These are phyloP conservation scores for Chirona hameri DNA, from an alignment of 2,888 invertebrate species.

Conservation along the genomic window DNA sequence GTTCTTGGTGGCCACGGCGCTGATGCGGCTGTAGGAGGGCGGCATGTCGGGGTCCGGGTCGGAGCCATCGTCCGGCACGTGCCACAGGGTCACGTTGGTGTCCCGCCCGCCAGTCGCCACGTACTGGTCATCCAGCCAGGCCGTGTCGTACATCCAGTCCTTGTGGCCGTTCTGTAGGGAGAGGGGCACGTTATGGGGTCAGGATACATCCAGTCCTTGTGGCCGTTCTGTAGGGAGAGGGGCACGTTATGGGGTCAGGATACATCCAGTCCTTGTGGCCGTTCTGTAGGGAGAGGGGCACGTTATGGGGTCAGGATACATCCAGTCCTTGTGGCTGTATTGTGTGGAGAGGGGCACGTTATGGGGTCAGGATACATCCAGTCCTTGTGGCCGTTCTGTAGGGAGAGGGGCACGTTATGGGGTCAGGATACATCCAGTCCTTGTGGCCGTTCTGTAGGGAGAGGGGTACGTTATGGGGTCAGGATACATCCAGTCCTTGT, in stretches of 20 bases:
- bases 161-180: slow-evolving; percentile 64
- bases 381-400: slow-evolving; percentile 73
- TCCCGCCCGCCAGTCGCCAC: slow-evolving; percentile 90
- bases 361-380: slow-evolving; percentile 60
- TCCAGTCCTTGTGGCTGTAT: slow-evolving; percentile 85
- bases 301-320: slow-evolving; percentile 48
- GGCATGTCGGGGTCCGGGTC: slow-evolving; percentile 3
- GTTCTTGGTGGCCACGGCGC: slow-evolving; percentile 52
- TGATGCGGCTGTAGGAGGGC: background rate
- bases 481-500: slow-evolving; percentile 78
- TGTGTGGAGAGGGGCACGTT: slow-evolving; percentile 39
- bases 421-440: slow-evolving; percentile 69
- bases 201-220: too few species aligned
- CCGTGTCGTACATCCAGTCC: slow-evolving; percentile 89
- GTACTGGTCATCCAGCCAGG: slow-evolving; percentile 94
- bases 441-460: slow-evolving; percentile 64
- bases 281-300: slow-evolving; percentile 45
- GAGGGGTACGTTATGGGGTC: too few species aligned
- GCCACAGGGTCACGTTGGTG: slow-evolving; percentile 85
- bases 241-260: too few species aligned
- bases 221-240: slow-evolving; percentile 45
- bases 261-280: slow-evolving; percentile 89
- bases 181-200: too few species aligned
- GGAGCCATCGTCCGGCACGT: slow-evolving; percentile 55
- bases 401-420: background rate